Base-by-base conservation (phyloP, 2,113 vertebrate species). In the Anhinga rufa region DNA sequence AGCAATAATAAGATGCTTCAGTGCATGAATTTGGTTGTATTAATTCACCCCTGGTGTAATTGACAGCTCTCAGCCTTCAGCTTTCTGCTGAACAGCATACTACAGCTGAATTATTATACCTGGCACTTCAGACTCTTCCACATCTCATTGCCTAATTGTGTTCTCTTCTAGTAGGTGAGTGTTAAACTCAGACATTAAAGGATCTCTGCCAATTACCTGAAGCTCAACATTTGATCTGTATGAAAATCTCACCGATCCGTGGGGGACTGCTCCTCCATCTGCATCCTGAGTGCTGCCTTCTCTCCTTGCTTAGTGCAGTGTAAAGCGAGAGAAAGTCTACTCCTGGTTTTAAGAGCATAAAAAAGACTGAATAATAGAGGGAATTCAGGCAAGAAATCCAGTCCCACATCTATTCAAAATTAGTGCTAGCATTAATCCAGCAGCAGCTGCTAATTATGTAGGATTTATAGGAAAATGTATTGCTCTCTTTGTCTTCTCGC, bases 161-260 rank as follows among this genome's bases (percentile, higher is more conserved):
- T 95, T 97, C 93, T 95, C 86, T 93, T 97, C 97, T 93, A 88
- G 94, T 80, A 96, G 94, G 86, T 97, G 88, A 96, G 90, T 97
- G 93, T 97, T 97, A 97, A 97, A 96, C 93, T 96, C 95, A 96
- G 95, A 97, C 97, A 95, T 97, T 97, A 97, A 97, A 97, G 85
- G 92, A 94, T 92, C 91, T 94, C 94, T 95, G 95, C 95, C 96
- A 97, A 96, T 97, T 97, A 97, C 95, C 90, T 95, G 93, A 91
- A 97, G 96, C 96, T 96, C 95, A 96, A 75, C 92, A 95, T 95
- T 93, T 97, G 95, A 95, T 97, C 95, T 95, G 86, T 83, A 90
- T 96, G 94, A 92, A 97, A 95, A 97, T 92, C 95, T 88, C 84
- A 85, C 36, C 5, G 18, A 88, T 96, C 92, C 77, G 0, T 94